Conservation (phyloP, 2,888 invertebrate species). For the Drosophila robusta region DNA sequence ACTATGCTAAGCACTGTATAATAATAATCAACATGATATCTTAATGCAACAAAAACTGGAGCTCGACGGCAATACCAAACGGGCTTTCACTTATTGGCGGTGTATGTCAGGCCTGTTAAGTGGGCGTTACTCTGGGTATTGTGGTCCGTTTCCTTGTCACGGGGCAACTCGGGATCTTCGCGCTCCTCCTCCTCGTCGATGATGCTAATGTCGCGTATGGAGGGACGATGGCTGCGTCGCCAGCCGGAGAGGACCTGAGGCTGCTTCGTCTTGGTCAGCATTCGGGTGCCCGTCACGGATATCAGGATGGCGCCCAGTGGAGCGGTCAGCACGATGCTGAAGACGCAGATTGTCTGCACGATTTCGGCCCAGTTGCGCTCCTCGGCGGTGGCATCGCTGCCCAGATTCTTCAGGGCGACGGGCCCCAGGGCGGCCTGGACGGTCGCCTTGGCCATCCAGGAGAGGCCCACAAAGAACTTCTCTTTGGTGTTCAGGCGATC, state of each 20-base stretch:
- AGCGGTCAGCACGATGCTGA: constrained; percentile 94
- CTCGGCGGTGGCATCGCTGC: constrained; percentile 84
- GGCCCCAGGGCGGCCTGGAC: constrained; percentile 96
- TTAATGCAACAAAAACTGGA: constrained; percentile 30
- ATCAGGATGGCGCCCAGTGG: constrained; percentile 94
- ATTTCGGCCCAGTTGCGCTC: constrained; percentile 88
- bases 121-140: constrained; percentile 83
- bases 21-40: no score
- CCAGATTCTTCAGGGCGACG: constrained; percentile 89
- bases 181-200: constrained; percentile 93
- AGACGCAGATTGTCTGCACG: constrained; percentile 91
- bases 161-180: constrained; percentile 86
- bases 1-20: constrained; percentile 6
- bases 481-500: constrained; percentile 94
- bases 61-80: background rate
- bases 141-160: constrained; percentile 81
- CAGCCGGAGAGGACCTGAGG: constrained; percentile 89
- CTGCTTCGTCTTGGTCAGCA: constrained; percentile 91
- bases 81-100: constrained; percentile 60
- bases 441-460: constrained; percentile 99
- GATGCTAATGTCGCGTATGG: constrained; percentile 94
- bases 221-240: constrained; percentile 92
- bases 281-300: constrained; percentile 90
- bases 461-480: constrained; percentile 94
- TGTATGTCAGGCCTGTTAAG: constrained; percentile 66